Base-by-base conservation (phyloP, 2,888 invertebrate species). In the Pterostichus niger region DNA sequence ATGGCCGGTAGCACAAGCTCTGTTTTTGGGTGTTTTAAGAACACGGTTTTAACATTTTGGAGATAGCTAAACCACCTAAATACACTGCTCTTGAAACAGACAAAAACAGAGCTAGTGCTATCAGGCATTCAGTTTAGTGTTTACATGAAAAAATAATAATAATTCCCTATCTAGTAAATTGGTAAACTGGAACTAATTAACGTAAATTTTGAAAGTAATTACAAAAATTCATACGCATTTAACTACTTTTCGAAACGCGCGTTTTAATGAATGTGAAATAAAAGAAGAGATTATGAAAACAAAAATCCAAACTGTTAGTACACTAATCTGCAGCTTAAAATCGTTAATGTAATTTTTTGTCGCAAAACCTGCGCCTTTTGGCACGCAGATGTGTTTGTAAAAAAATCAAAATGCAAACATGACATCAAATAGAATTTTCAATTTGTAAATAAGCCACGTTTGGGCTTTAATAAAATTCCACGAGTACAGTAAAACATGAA, bases 391-490 rank as follows among this genome's bases (percentile, higher is more conserved):
- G 49, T 49, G 13, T 49, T 10, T 49, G 59, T 59, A 59, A 64
- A 64, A 64, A 71, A 71, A 44, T 71, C 10, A 40, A 71, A 71
- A 71, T 40, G 68, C 44, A 71, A 13, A 44, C 44, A 71, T 44
- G 68, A 71, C 13, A 71, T 71, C 68, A 71, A 71, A 71, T 71
- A 44, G 68, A 71, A 71, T 71, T 71, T 71, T 71, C 68, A 71
- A 71, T 71, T 71, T 71, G 68, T 71, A 71, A 71, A 71, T 71
- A 71, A 71, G 68, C 68, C 68, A 71, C 64, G 64, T 71, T 44
- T 13, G 68, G 44, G 40, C 40, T 71, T 44, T 71, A 71, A 71
- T 71, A 71, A 71, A 71, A 71, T 71, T 71, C 40, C 15, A 24
- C 59, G 33, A n/a, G 64, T 64, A 64, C 64, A 64, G 64, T 64